phyloP scores from a whole-genome alignment of 2,113 vertebrate genomes.

The Sinosuthora webbiana region DNA sequence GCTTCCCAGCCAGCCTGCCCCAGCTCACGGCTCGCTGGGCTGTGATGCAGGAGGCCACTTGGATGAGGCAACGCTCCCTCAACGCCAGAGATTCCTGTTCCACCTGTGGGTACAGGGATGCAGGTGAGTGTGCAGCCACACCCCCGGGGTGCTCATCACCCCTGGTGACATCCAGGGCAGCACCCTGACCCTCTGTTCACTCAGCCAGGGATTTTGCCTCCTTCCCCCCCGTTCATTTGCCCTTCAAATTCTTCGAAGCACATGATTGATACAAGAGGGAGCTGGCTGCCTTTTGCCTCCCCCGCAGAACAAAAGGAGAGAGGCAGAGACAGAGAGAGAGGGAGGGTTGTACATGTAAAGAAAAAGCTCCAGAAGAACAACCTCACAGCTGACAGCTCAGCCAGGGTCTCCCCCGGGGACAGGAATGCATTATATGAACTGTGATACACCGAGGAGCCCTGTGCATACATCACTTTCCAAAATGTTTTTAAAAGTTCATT shows the following conservation, averaged over 20 bases:
- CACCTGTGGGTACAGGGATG: not conserved
- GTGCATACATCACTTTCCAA: constrained; percentile 24
- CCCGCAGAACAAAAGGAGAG: not conserved
- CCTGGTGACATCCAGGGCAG: not conserved
- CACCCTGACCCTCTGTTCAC: not conserved
- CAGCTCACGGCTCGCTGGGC: not conserved
- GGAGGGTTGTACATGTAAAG: not conserved
- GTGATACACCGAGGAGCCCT: constrained; percentile 9
- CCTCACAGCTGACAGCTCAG: constrained; percentile 40
- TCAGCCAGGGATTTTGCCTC: not conserved
- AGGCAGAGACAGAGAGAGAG: not conserved
- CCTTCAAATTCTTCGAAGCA: constrained; percentile 1
- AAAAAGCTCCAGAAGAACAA: constrained; percentile 19
- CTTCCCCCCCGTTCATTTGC: not conserved
- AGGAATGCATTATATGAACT: not conserved
- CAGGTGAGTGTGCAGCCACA: not conserved
- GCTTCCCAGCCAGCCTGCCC: not conserved
- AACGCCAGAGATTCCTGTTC: not conserved
- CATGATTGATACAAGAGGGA: not conserved
- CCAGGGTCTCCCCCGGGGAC: not conserved
- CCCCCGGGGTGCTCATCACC: not conserved
- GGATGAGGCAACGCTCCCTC: not conserved
- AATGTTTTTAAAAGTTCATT: constrained; percentile 68
- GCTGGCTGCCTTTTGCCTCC: not conserved
- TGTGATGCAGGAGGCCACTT: not conserved